Evolutionary conservation across 2,797 vertebrate genomes (phyloP).

Genomic region (Paguma larvata): DNA sequence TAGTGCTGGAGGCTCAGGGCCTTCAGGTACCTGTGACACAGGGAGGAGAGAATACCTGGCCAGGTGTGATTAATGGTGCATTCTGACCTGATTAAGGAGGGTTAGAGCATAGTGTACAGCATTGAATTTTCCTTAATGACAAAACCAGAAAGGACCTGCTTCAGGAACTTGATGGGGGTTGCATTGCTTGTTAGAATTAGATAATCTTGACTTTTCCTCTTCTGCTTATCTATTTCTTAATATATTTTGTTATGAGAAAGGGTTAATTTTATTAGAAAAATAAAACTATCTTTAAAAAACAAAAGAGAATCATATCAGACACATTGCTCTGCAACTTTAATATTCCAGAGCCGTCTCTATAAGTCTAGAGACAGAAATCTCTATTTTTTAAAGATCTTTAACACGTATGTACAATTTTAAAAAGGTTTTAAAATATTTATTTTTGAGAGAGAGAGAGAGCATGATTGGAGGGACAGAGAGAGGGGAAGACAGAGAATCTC

Average conservation of each 20-base stretch:
- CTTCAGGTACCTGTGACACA: neutral
- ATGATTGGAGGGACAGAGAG: no score
- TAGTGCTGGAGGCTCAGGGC: neutral
- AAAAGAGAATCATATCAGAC: neutral
- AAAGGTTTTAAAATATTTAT: no score
- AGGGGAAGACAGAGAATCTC: no score
- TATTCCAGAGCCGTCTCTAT: neutral
- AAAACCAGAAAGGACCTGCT: neutral
- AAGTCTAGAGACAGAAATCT: neutral
- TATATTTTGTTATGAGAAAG: neutral
- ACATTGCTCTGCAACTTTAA: neutral
- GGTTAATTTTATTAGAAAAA: neutral
- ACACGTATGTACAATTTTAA: neutral
- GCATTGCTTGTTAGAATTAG: neutral
- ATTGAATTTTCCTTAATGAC: neutral
- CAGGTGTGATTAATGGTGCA: neutral
- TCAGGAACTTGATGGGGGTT: neutral
- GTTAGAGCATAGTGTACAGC: rapidly evolving
- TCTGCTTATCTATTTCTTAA: neutral
- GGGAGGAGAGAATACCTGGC: neutral
- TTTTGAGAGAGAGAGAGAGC: no score
- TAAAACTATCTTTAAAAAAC: neutral
- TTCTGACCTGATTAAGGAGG: neutral
- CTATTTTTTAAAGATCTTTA: neutral
- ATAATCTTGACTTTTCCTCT: neutral